These are phyloP conservation scores for Notarius lentiginosus DNA, from an alignment of 2,113 vertebrate genomes.

Conservation along the genomic window DNA sequence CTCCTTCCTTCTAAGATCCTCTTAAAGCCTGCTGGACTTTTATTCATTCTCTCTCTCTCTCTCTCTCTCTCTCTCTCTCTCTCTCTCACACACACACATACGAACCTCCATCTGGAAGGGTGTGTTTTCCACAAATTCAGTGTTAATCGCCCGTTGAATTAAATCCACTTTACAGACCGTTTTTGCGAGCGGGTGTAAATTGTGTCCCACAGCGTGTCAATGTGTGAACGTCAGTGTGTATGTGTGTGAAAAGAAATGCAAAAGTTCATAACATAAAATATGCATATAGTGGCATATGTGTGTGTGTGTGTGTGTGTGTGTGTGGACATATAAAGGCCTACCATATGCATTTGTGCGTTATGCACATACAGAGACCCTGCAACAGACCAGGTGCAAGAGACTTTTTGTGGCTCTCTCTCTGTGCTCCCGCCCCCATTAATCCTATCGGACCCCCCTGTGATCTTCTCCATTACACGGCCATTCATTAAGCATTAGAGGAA, in stretches of 20 bases:
- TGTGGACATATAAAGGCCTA: neutral
- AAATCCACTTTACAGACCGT: conserved; percentile 55
- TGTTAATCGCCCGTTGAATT: conserved; percentile 57
- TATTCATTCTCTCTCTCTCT: neutral
- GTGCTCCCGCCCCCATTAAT: conserved; percentile 56
- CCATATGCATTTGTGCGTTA: neutral
- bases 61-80: neutral
- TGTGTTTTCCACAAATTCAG: neutral
- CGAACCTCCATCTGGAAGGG: neutral
- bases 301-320: too few relatives aligned
- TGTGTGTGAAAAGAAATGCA: neutral
- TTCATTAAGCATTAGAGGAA: conserved; percentile 69
- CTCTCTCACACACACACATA: neutral
- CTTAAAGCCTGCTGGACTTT: neutral
- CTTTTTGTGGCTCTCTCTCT: neutral
- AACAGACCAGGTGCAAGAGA: conserved; percentile 16
- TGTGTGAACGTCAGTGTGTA: neutral
- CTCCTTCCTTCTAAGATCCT: neutral
- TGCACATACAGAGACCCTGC: neutral
- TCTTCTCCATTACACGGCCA: conserved; percentile 73
- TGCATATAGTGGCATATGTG: neutral
- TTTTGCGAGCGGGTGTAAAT: conserved; percentile 60
- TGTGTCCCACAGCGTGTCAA: neutral
- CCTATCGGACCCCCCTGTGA: conserved; percentile 69
- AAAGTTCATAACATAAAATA: neutral